Conservation (phyloP, 2,113 vertebrate species). For the Dendropsophus ebraccatus region DNA sequence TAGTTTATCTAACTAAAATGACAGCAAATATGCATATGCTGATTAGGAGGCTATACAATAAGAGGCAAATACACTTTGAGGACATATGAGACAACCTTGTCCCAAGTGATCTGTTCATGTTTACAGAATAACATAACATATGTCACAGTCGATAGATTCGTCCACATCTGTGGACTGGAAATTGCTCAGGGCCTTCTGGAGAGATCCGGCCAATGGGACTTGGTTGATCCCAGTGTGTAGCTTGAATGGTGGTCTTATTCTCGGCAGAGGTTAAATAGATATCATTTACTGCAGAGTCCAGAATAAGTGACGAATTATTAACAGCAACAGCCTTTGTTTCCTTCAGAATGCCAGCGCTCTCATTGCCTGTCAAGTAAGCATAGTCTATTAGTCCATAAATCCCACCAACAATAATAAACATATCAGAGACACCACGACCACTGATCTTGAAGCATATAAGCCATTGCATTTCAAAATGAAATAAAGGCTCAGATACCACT, state of each 20-base stretch:
- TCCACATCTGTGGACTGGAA: background rate
- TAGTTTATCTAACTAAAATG: background rate
- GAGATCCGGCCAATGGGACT: background rate
- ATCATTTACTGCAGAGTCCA: background rate
- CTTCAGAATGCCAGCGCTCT: constrained; percentile 32
- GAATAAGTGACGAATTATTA: background rate
- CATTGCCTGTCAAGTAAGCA: constrained; percentile 24
- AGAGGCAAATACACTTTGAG: background rate
- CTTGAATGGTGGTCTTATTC: background rate
- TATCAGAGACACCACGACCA: background rate
- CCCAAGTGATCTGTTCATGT: too few species aligned
- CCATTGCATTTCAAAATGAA: too few species aligned
- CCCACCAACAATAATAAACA: background rate
- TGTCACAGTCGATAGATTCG: background rate
- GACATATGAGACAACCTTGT: background rate
- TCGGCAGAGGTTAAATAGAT: background rate
- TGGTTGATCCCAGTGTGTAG: background rate
- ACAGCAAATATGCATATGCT: background rate
- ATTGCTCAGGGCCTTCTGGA: background rate
- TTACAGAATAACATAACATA: background rate
- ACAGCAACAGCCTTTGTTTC: background rate
- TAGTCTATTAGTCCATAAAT: background rate
- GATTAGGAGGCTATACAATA: background rate
- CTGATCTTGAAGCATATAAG: background rate
- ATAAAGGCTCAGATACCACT: too few species aligned